Base-by-base conservation (phyloP, 2,113 vertebrate species). In the Psophia crepitans region DNA sequence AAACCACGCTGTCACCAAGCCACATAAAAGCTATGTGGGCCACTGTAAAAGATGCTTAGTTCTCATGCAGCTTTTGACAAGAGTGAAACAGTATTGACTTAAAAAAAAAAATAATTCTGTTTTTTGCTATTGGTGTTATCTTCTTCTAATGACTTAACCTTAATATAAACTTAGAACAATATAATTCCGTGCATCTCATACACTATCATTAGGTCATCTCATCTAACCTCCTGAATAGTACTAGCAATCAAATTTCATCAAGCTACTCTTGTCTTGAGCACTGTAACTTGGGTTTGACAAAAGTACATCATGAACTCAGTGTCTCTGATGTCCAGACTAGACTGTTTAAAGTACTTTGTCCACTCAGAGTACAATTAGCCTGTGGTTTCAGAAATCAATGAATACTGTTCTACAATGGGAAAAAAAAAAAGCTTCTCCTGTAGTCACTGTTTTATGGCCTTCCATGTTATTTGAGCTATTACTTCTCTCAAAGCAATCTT, bases 341-440 rank as follows among this genome's bases (percentile, higher is more conserved):
- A 66, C 37, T 92, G 51, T 49, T 91, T 48, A 19, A 87, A 71
- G 43, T 66, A 90, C 48, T 90, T 71, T 60, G 49, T 79, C 80
- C 37, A 41, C 56, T 87, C 49, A 54, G 71, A 75, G 28, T 6
- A 46, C 84, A 89, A 95, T 94, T 92, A 95, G 80, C 53, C 73
- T 27, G 51, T 82, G 64, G 73, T 89, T 94, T 95, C 86, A 94
- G 69, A 93, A 95, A 96, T 95, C 92, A 92, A 71, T 92, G 28
- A 84, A 44, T 71, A 64, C 26, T 54, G 4, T 57, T 92, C 26
- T 53, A 61, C 57, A 64, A 5, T 20, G 28, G 78, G 4, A 68
- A 41, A 61, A 66, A 22, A 91, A 90, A 81, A 44, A 6, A 77
- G 7, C 37, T 73, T 93, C 39, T 87, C 35, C 35, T 83, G 66